phyloP scores from a whole-genome alignment of 1,140 invertebrate genomes.

The Anagrus nilaparvatae region DNA sequence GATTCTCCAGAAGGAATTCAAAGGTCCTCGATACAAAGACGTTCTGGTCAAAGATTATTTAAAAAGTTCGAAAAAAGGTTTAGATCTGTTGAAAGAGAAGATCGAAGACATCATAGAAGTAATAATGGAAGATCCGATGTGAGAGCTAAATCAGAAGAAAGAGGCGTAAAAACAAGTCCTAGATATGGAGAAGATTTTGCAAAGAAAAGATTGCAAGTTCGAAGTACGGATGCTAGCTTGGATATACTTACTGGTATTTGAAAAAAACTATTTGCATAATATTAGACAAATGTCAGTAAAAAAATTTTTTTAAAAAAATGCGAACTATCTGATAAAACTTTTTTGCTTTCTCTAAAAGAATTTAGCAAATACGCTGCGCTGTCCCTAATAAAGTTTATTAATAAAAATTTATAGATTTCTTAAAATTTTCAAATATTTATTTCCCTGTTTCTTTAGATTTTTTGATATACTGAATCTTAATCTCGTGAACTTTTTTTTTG shows the following conservation, averaged over 20 bases:
- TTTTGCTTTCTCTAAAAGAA: too few relatives aligned
- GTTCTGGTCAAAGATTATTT: conserved; percentile 49
- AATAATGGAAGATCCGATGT: conserved; percentile 55
- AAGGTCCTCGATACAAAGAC: conserved; percentile 25
- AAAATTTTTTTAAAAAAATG: conserved; percentile 3
- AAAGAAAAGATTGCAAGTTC: conserved; percentile 51
- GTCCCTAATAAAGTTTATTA: too few relatives aligned
- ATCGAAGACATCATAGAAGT: conserved; percentile 50
- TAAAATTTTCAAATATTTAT: too few relatives aligned
- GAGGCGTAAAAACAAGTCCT: conserved; percentile 40
- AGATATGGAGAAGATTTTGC: conserved; percentile 50
- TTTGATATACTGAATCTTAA: too few relatives aligned
- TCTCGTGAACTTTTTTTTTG: too few relatives aligned
- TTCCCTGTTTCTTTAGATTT: too few relatives aligned
- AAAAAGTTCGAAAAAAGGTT: conserved; percentile 75
- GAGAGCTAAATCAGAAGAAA: conserved; percentile 71
- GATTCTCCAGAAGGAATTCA: conserved; percentile 64
- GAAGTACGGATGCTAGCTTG: conserved; percentile 61
- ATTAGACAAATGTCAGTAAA: background rate
- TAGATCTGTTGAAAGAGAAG: conserved; percentile 65
- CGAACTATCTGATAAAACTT: too few relatives aligned
- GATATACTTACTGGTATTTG: conserved; percentile 55
- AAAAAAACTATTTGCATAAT: background rate
- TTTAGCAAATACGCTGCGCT: too few relatives aligned
- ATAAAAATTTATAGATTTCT: too few relatives aligned